These are phyloP conservation scores for Synergus umbraculus DNA, from an alignment of 2,888 invertebrate genomes.

Conservation along the genomic window DNA sequence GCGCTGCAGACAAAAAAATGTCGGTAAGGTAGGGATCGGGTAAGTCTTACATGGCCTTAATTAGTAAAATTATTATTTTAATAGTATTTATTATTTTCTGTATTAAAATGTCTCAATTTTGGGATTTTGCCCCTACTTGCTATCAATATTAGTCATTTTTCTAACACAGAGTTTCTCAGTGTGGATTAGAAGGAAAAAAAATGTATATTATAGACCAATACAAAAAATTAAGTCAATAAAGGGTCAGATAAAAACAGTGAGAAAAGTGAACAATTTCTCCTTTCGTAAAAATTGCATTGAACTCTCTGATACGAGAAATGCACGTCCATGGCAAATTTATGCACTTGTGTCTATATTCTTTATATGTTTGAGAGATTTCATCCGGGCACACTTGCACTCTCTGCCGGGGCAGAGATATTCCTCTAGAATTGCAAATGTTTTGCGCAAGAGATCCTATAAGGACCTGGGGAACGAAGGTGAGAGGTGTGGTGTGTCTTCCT, in stretches of 20 bases:
- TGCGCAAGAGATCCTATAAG: slow-evolving; percentile 51
- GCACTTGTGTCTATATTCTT: slow-evolving; percentile 36
- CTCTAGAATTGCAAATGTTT: slow-evolving; percentile 68
- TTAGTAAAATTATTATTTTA: no score
- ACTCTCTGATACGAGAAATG: background rate
- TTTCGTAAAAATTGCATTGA: slow-evolving; percentile 2
- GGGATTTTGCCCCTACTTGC: no score
- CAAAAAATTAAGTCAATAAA: background rate
- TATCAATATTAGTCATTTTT: no score
- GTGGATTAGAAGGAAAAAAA: no score
- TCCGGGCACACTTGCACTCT: slow-evolving; percentile 46
- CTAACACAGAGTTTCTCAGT: no score
- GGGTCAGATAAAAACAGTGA: no score
- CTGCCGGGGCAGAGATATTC: slow-evolving; percentile 48
- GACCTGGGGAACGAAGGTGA: slow-evolving; percentile 40
- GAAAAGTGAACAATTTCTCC: background rate
- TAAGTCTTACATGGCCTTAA: no score
- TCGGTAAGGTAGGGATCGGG: no score
- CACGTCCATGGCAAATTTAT: slow-evolving; percentile 4
- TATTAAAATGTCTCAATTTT: no score
- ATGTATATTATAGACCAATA: no score
- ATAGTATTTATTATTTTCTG: no score
- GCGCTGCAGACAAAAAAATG: no score
- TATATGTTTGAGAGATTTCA: slow-evolving; percentile 43
- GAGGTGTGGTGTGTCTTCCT: slow-evolving; percentile 33